Conservation (phyloP, 53 echinoderm and acorn worm genomes). For the Antedon mediterranea region DNA sequence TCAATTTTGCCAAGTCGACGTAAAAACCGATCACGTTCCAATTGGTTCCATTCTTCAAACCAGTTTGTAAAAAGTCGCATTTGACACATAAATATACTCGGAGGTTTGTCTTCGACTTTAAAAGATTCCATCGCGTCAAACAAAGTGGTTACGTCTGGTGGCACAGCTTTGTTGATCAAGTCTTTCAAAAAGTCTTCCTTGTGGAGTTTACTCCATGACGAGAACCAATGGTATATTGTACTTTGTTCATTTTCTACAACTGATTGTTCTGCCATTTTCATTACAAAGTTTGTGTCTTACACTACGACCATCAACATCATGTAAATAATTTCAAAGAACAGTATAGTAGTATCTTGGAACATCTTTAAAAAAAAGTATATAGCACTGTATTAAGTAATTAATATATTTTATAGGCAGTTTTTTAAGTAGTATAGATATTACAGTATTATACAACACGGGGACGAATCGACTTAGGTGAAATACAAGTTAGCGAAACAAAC, state of each 20-base stretch:
- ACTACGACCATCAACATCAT: no score
- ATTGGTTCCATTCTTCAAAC: constrained; percentile 48
- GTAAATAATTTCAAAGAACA: no score
- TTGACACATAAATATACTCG: constrained; percentile 61
- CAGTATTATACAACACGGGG: no score
- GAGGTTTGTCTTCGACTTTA: constrained; percentile 42
- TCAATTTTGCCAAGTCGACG: constrained; percentile 26
- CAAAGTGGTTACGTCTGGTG: constrained; percentile 40
- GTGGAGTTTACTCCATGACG: constrained; percentile 48
- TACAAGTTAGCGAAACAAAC: no score
- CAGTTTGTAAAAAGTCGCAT: constrained; percentile 42
- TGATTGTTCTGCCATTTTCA: constrained; percentile 48
- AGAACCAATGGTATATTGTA: constrained; percentile 61
- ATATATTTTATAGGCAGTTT: no score
- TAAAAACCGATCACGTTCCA: constrained; percentile 35
- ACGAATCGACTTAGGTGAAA: no score
- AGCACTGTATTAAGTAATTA: no score
- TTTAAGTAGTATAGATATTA: no score
- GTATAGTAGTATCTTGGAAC: no score
- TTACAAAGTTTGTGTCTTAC: no score
- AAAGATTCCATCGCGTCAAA: constrained; percentile 49
- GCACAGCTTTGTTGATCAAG: constrained; percentile 53
- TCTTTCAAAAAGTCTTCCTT: constrained; percentile 46
- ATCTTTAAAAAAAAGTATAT: no score
- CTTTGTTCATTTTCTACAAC: constrained; percentile 44